These are phyloP conservation scores for Recurvirostra avosetta DNA, from an alignment of 2,113 vertebrate species.

Conservation along the genomic window DNA sequence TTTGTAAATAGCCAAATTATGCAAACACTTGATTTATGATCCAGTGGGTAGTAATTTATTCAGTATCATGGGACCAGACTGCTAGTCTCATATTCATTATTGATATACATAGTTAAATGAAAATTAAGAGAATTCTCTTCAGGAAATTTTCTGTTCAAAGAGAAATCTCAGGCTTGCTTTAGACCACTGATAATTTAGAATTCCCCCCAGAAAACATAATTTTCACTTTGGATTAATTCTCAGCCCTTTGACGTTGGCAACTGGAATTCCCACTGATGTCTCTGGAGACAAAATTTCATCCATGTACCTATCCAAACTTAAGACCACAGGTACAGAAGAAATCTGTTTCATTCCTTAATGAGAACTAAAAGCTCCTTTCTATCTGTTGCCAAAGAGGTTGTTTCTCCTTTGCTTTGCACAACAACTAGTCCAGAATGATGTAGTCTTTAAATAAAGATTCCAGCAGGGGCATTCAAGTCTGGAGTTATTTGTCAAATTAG, in stretches of 20 bases:
- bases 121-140: neutral
- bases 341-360: neutral
- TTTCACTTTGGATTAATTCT: neutral
- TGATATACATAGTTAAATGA: neutral
- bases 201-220: neutral
- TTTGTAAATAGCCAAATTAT: slow-evolving; percentile 54
- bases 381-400: neutral
- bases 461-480: slow-evolving; percentile 33
- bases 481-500: slow-evolving; percentile 63
- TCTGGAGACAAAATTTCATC: neutral
- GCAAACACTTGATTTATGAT: slow-evolving; percentile 57
- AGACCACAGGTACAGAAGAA: neutral
- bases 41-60: slow-evolving; percentile 36
- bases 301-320: neutral
- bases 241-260: neutral
- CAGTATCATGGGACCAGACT: slow-evolving; percentile 6
- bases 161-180: neutral
- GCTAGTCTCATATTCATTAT: neutral
- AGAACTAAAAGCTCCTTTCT: neutral
- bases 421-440: slow-evolving; percentile 28
- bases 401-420: slow-evolving; percentile 37
- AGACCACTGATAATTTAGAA: neutral
- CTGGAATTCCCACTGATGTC: neutral
- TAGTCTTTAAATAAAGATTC: slow-evolving; percentile 34
- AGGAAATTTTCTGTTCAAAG: neutral